Base-by-base conservation (phyloP, 2,888 invertebrate species). In the Sinelater perroti region DNA sequence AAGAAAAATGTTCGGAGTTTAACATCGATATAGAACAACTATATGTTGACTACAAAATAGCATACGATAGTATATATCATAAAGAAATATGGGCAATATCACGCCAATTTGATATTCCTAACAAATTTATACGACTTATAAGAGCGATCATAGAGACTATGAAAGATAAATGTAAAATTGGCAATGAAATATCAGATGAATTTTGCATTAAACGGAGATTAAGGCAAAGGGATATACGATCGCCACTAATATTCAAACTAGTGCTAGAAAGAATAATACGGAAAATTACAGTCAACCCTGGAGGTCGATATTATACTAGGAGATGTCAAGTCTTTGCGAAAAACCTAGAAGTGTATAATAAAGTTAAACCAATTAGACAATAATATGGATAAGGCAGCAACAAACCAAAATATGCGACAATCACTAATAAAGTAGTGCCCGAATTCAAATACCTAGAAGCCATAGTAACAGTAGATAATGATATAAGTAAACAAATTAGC, bases 401-500 rank as follows among this genome's bases (percentile, higher is more conserved):
- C 2, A 35, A 35, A 35, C 16, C 35, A 14, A 35, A 35, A 35
- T 31, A 14, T 2, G 7, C 17, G 14, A 35, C 21, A 18, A 20
- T n/a, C n/a, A n/a, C n/a, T n/a, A n/a, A n/a, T 17, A 21, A 38
- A 18, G 20, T 38, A 6, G 11, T 8, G 11, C 38, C 7, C 10
- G 16, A 38, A 21, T 11, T 38, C 3, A 38, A 38, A 20, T 38
- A 38, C 18, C 18, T 38, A 16, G 38, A 11, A 38, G 21, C 38
- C 1, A 18, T 38, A 13, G 11, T 20, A 18, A 38, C 38, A 18
- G 20, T 20, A 3, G 20, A 38, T n/a, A 38, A 38, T 17, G 18
- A 38, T 10, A 38, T 20, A 1, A 38, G 10, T 13, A 38, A 38
- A 20, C 20, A 18, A 8, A 38, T 38, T 7, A 38, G 21, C 10